These are phyloP conservation scores for Ammospiza caudacuta DNA, from an alignment of 2,113 vertebrate genomes.

Conservation along the genomic window DNA sequence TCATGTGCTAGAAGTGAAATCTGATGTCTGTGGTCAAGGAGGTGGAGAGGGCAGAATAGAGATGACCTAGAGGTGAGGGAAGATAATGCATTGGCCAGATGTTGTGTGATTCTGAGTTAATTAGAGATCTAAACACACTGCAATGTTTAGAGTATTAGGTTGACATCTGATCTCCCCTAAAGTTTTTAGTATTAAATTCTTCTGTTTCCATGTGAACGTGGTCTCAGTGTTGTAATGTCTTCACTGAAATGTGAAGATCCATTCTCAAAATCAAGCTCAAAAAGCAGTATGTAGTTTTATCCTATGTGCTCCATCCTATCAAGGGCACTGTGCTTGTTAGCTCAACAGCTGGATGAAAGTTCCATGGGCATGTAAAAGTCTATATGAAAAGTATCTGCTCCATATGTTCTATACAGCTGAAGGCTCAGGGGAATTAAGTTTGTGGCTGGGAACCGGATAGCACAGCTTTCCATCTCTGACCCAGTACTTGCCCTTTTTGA, in stretches of 20 bases:
- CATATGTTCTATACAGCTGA: neutral
- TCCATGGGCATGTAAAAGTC: neutral
- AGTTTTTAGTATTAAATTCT: neutral
- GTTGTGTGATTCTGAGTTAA: neutral
- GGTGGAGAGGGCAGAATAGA: neutral
- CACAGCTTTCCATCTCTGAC: constrained; percentile 20
- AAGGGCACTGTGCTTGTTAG: neutral
- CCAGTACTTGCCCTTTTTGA: constrained; percentile 44
- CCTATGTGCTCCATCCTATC: neutral
- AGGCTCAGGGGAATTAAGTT: neutral
- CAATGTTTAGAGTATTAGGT: neutral
- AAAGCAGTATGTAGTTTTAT: neutral
- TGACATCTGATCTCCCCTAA: neutral
- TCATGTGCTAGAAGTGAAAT: neutral
- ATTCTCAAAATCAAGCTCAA: neutral
- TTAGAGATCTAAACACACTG: neutral
- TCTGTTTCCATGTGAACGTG: neutral
- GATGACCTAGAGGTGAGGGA: neutral
- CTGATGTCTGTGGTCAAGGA: neutral
- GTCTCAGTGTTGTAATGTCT: neutral
- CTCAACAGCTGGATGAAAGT: neutral
- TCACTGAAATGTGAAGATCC: neutral
- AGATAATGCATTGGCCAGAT: neutral
- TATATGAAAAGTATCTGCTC: neutral
- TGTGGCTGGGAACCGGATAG: constrained; percentile 58